Conservation (phyloP, 2,888 invertebrate genomes). For the Chaetogeoica ovagalla region DNA sequence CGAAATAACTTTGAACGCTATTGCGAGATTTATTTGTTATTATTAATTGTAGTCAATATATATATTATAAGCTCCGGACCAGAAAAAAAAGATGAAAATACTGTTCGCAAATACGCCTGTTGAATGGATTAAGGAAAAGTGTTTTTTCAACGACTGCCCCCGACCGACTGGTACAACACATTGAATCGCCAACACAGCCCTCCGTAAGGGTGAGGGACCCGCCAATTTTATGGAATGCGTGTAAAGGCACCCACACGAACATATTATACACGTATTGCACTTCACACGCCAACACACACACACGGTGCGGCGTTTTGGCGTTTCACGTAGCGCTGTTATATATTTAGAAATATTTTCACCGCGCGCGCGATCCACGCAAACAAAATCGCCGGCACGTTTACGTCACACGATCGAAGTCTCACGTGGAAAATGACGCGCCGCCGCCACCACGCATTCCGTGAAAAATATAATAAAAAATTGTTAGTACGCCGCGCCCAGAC, state of each 20-base stretch:
- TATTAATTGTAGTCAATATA: too few relatives aligned
- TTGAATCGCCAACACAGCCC: not conserved
- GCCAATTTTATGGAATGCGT: not conserved
- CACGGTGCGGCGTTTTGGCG: constrained; percentile 10
- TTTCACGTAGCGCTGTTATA: constrained; percentile 16
- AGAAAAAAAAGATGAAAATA: too few relatives aligned
- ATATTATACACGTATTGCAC: not conserved
- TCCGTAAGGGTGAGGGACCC: not conserved
- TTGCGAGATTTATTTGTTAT: too few relatives aligned
- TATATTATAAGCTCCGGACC: too few relatives aligned
- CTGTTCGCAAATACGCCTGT: too few relatives aligned
- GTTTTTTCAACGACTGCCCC: not conserved
- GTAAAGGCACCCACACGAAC: not conserved
- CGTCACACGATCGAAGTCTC: constrained; percentile 21
- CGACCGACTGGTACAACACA: too few relatives aligned
- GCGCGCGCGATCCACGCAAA: not conserved
- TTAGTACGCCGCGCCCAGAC: too few relatives aligned
- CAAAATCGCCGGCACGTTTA: constrained; percentile 14
- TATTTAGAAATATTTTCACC: constrained; percentile 39
- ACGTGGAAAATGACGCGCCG: not conserved
- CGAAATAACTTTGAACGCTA: too few relatives aligned
- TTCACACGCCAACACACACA: not conserved
- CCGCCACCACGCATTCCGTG: too few relatives aligned
- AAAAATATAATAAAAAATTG: not conserved
- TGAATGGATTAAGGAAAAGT: too few relatives aligned